Conservation (phyloP, 2,888 invertebrate genomes). For the Baronia brevicornis region DNA sequence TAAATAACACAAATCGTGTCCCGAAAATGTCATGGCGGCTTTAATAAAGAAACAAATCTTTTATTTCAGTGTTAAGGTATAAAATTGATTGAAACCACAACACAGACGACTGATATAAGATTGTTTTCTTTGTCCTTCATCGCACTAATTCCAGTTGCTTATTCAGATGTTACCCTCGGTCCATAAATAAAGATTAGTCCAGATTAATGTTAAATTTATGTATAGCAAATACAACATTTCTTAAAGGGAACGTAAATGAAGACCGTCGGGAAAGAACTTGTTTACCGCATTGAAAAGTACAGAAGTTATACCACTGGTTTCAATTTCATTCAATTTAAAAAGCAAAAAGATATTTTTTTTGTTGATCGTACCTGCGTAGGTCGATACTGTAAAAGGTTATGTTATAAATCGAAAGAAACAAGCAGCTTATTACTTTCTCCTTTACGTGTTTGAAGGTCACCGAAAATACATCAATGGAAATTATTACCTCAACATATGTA, state of each 20-base stretch:
- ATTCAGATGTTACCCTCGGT: conserved; percentile 46
- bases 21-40: conserved; percentile 1
- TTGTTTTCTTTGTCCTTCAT: conserved; percentile 27
- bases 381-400: not conserved
- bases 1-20: conserved; percentile 26
- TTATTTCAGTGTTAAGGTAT: conserved; percentile 4
- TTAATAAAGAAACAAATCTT: conserved; percentile 4
- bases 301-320: too few relatives aligned
- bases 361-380: not conserved
- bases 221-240: conserved; percentile 10
- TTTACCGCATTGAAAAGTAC: conserved; percentile 1
- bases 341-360: too few relatives aligned
- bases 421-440: conserved; percentile 1
- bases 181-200: conserved; percentile 52
- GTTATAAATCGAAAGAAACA: conserved; percentile 1
- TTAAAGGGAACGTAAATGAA: conserved; percentile 5
- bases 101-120: not conserved
- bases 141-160: conserved; percentile 45
- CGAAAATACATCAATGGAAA: not conserved
- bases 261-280: conserved; percentile 4
- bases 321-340: too few relatives aligned
- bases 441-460: not conserved
- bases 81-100: conserved; percentile 3
- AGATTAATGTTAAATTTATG: conserved; percentile 37
- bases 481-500: not conserved